These are phyloP conservation scores for Cinclus cinclus DNA, from an alignment of 2,113 vertebrate genomes.

Conservation along the genomic window DNA sequence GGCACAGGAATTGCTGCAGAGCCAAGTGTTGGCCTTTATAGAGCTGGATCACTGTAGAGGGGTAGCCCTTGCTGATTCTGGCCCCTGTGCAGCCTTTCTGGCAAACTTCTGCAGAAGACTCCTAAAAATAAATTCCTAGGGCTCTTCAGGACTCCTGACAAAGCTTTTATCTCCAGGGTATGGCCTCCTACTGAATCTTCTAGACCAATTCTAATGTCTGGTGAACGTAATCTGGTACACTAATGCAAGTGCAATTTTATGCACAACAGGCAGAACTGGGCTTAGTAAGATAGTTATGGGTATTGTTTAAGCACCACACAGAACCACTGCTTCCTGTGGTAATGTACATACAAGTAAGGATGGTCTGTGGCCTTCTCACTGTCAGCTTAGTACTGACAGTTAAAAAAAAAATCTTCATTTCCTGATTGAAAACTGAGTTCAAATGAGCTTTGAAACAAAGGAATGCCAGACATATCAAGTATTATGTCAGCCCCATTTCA, in stretches of 20 bases:
- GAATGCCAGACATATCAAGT: neutral
- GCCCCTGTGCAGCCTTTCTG: neutral
- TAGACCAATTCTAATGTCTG: neutral
- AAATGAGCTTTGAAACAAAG: neutral
- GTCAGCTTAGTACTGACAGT: neutral
- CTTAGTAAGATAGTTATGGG: neutral
- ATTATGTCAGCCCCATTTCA: neutral
- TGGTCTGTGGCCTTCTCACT: neutral
- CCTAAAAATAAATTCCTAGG: neutral
- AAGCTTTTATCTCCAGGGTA: neutral
- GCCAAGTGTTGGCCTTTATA: neutral
- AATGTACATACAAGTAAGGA: neutral
- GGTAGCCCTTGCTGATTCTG: neutral
- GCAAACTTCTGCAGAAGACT: neutral
- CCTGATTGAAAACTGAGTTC: neutral
- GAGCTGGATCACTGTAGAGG: neutral
- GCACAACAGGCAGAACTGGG: neutral
- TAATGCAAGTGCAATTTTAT: neutral
- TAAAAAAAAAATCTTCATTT: neutral
- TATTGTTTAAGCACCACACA: neutral
- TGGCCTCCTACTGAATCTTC: neutral
- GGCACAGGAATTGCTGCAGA: neutral
- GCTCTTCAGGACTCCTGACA: neutral
- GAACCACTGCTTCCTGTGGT: neutral
- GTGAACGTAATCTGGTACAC: neutral